phyloP scores from a whole-genome alignment of 2,888 invertebrate species.

The Aphidoletes aphidimyza region DNA sequence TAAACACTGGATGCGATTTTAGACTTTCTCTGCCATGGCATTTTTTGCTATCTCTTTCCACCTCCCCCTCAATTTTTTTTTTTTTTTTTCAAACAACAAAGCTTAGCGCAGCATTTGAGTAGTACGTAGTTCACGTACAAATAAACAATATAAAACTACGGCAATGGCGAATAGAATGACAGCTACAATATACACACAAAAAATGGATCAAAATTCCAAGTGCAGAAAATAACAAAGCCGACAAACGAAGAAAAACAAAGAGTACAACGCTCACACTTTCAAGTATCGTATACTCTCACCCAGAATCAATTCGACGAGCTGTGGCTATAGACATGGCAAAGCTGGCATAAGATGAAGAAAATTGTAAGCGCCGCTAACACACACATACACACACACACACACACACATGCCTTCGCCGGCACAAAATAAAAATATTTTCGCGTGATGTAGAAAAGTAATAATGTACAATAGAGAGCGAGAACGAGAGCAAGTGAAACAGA shows the following conservation, averaged over 20 bases:
- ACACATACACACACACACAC: not conserved
- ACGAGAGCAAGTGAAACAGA: not conserved
- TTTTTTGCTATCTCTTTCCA: not conserved
- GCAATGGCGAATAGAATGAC: constrained; percentile 32
- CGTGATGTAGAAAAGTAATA: constrained; percentile 14
- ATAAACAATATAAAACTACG: not conserved
- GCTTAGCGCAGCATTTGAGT: not conserved
- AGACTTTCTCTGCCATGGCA: not conserved
- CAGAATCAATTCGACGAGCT: not conserved
- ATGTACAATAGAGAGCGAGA: not conserved
- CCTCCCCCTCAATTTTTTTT: not conserved
- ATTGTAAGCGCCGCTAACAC: not conserved
- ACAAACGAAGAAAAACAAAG: constrained; percentile 37
- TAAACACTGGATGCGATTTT: not conserved
- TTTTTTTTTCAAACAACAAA: not conserved
- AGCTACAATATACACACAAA: constrained; percentile 11
- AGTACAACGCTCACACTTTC: constrained; percentile 14
- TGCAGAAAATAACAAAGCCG: not conserved
- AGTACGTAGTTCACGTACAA: constrained; percentile 11
- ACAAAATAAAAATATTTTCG: constrained; percentile 22
- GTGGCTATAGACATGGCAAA: not conserved
- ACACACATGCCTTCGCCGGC: not conserved
- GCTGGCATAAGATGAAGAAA: not conserved
- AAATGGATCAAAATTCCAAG: constrained; percentile 46
- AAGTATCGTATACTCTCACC: not conserved